Percentiles rank a stretch among this genome's conserved stretches.
Conservation (phyloP, 2,797 vertebrate genomes). For the Bovichtus diacanthus region DNA sequence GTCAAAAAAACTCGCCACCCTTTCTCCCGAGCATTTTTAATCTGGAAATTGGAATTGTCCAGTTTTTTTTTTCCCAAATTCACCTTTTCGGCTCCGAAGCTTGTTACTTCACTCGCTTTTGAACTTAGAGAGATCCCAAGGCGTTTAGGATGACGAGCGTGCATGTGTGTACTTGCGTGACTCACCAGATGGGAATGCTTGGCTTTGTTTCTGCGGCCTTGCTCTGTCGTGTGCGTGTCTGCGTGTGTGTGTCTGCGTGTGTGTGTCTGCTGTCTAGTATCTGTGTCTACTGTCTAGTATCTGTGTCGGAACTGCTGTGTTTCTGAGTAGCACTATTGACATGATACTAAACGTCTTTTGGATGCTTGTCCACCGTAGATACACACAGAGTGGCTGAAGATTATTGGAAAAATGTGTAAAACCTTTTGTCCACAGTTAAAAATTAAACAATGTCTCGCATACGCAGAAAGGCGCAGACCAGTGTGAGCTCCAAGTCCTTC, state of each 20-base stretch:
- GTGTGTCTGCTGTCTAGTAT: conserved; percentile 3
- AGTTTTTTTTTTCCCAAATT: conserved; percentile 17
- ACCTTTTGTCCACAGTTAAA: too few species aligned
- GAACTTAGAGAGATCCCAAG: conserved; percentile 50
- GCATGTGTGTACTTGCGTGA: conserved; percentile 67
- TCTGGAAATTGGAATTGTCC: conserved; percentile 11
- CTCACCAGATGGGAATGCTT: conserved; percentile 74
- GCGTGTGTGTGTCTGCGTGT: conserved; percentile 5
- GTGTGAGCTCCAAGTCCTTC: background rate
- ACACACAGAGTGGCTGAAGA: conserved; percentile 57
- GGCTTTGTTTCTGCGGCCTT: conserved; percentile 67
- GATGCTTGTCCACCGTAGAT: conserved; percentile 40
- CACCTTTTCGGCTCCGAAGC: conserved; percentile 36
- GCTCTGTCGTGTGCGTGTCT: conserved; percentile 45
- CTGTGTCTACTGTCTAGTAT: conserved; percentile 32
- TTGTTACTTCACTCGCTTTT: conserved; percentile 40
- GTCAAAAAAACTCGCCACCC: background rate
- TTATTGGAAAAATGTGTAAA: too few species aligned
- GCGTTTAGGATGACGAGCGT: conserved; percentile 55
- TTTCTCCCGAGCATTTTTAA: conserved; percentile 3
- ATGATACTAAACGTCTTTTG: conserved; percentile 33
- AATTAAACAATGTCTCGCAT: background rate
- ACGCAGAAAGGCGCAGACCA: background rate
- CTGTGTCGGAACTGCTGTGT: conserved; percentile 29
- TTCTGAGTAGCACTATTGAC: conserved; percentile 45